phyloP scores from a whole-genome alignment of 2,888 invertebrate genomes.

The Trypoxylon attenuatum region DNA sequence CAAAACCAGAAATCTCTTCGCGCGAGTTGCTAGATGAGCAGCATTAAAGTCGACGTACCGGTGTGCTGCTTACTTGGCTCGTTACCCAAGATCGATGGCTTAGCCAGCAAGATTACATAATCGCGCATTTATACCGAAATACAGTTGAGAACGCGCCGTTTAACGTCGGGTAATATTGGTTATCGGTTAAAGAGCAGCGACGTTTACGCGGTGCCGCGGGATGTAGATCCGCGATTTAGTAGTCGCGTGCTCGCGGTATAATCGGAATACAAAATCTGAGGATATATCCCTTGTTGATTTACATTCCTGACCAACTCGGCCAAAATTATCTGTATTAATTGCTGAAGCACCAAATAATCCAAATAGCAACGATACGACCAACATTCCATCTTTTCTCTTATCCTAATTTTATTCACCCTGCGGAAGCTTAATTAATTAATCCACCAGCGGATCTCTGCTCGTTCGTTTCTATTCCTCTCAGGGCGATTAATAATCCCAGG shows the following conservation, averaged over 20 bases:
- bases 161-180: no score
- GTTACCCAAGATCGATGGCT: not conserved
- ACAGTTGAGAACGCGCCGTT: no score
- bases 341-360: slow-evolving; percentile 7
- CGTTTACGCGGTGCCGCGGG: no score
- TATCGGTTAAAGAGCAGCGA: no score
- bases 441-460: no score
- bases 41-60: not conserved
- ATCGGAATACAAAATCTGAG: slow-evolving; percentile 21
- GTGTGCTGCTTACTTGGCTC: not conserved
- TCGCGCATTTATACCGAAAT: not conserved
- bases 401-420: not conserved
- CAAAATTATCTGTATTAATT: slow-evolving; percentile 31
- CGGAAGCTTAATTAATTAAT: no score
- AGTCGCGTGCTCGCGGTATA: slow-evolving; percentile 21
- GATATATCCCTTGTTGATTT: slow-evolving; percentile 14
- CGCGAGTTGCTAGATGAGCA: not conserved
- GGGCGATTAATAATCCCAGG: no score
- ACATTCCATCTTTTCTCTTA: not conserved
- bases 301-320: slow-evolving; percentile 7
- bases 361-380: slow-evolving; percentile 21
- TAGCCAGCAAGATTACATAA: not conserved
- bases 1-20: no score
- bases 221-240: no score
- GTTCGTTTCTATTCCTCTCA: no score